These are phyloP conservation scores for Omphaloscelis lunosa DNA, from an alignment of 2,888 invertebrate species.

Conservation along the genomic window DNA sequence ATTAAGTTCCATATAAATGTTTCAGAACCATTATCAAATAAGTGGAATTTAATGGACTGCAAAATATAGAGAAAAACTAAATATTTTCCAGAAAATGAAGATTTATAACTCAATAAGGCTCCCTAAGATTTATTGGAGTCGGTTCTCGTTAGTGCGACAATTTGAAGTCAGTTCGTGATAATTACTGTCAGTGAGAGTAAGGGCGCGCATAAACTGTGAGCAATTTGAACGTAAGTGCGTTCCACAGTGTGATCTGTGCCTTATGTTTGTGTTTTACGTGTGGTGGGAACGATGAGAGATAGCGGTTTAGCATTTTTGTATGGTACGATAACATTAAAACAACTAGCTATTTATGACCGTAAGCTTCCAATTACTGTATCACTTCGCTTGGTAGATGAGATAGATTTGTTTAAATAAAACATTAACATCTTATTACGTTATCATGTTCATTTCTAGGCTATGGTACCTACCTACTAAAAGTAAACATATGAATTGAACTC, in stretches of 20 bases:
- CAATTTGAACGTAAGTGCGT: slow-evolving; percentile 80
- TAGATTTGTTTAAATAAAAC: not conserved
- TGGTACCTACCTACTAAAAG: not conserved
- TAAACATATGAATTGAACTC: not conserved
- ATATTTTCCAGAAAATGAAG: slow-evolving; percentile 46
- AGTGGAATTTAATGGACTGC: slow-evolving; percentile 32
- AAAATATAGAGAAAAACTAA: slow-evolving; percentile 25
- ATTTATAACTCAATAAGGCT: slow-evolving; percentile 47
- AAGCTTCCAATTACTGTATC: not conserved
- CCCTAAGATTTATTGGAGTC: slow-evolving; percentile 39
- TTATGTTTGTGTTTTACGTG: slow-evolving; percentile 66
- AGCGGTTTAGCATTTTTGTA: not conserved
- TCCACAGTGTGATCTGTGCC: slow-evolving; percentile 78
- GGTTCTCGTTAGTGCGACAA: slow-evolving; percentile 62
- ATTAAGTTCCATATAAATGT: slow-evolving; percentile 11
- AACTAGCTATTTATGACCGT: not conserved
- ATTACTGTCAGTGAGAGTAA: slow-evolving; percentile 74
- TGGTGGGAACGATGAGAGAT: slow-evolving; percentile 23
- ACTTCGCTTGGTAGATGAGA: not conserved
- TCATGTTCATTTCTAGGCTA: not conserved
- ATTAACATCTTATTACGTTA: not conserved
- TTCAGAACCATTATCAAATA: slow-evolving; percentile 21
- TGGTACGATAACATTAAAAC: not conserved
- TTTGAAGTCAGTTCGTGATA: slow-evolving; percentile 68
- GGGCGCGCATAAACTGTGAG: slow-evolving; percentile 73